Evolutionary conservation across 2,888 invertebrate genomes (phyloP).

Genomic region (Diarsia mendica): DNA sequence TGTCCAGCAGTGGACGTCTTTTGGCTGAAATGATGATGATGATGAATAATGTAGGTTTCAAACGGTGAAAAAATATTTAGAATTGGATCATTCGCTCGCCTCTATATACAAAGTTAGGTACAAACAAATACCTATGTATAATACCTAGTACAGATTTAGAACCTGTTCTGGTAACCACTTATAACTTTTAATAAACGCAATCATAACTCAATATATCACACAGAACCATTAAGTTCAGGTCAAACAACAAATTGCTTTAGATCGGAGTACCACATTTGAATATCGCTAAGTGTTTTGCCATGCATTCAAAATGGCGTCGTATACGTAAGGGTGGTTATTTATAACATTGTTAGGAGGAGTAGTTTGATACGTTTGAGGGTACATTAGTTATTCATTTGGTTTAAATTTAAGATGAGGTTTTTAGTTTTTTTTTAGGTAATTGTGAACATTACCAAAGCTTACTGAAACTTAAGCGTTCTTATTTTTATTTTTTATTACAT

Average conservation of each 20-base stretch:
- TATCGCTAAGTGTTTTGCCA: slow-evolving; percentile 62
- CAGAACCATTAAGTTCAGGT: slow-evolving; percentile 46
- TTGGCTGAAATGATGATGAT: no score
- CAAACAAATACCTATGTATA: no score
- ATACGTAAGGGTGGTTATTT: slow-evolving; percentile 45
- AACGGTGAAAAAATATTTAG: no score
- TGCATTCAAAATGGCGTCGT: slow-evolving; percentile 59
- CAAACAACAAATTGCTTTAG: slow-evolving; percentile 55
- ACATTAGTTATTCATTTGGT: slow-evolving; percentile 41
- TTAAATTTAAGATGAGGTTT: not conserved
- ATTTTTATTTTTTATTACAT: no score
- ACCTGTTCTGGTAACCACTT: not conserved
- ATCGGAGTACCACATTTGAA: slow-evolving; percentile 57
- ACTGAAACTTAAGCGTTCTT: no score
- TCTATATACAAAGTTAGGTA: no score
- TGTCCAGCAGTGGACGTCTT: no score
- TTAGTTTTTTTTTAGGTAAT: no score
- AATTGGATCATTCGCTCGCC: no score
- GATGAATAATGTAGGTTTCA: no score
- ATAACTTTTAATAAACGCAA: slow-evolving; percentile 19
- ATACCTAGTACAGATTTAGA: not conserved
- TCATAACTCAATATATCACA: slow-evolving; percentile 43
- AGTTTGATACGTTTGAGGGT: slow-evolving; percentile 39
- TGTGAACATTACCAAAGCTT: not conserved
- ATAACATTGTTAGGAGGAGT: slow-evolving; percentile 30